Percentiles rank a stretch among this genome's conserved stretches.
These are phyloP conservation scores for Plestiodon gilberti DNA, from an alignment of 2,113 vertebrate species.

Conservation along the genomic window DNA sequence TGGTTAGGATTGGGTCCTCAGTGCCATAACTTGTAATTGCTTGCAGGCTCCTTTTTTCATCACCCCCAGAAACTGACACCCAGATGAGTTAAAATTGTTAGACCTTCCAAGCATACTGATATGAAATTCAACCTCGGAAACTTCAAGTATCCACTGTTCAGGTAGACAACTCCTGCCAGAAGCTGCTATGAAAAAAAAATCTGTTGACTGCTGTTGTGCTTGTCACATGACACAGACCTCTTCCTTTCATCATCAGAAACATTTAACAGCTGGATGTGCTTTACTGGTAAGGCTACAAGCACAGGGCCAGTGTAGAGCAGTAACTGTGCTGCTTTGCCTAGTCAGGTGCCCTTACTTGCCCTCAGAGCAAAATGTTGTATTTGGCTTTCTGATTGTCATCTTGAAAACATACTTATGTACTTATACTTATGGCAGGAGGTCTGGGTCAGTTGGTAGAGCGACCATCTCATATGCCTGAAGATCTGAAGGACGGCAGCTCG, in stretches of 20 bases:
- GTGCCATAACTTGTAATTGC: neutral
- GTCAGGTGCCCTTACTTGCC: neutral
- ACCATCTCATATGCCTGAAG: too few species aligned
- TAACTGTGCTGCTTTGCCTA: neutral
- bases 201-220: neutral
- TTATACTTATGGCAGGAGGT: too few species aligned
- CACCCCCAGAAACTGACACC: neutral
- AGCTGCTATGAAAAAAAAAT: neutral
- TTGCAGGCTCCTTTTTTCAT: neutral
- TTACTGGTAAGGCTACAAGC: neutral
- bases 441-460: too few species aligned
- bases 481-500: too few species aligned
- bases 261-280: neutral
- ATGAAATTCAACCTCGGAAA: neutral
- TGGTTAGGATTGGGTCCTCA: too few species aligned
- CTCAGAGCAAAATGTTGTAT: neutral
- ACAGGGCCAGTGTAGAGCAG: neutral
- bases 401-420: neutral
- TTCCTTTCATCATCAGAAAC: neutral
- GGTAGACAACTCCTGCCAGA: neutral
- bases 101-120: neutral
- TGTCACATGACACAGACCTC: neutral
- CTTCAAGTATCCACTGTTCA: neutral
- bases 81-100: neutral
- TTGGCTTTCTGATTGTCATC: neutral